Conservation (phyloP, 1,140 invertebrate genomes). For the Dufourea novaeangliae region DNA sequence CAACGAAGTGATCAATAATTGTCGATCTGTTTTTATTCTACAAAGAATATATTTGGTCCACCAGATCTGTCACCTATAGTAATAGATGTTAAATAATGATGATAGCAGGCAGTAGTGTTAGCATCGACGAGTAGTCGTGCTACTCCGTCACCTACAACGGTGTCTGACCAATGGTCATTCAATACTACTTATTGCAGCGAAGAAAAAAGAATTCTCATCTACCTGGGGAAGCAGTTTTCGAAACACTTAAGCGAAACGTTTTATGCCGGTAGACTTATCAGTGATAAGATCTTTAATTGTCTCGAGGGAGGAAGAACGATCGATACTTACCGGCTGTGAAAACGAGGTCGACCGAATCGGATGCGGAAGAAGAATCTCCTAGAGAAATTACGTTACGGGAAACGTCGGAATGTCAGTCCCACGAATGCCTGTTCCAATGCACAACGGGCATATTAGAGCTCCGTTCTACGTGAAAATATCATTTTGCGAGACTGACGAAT, state of each 20-base stretch:
- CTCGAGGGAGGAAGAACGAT: conserved; percentile 22
- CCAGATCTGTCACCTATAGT: too few species aligned
- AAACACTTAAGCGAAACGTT: conserved; percentile 10
- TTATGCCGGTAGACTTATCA: conserved; percentile 7
- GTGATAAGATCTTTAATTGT: conserved; percentile 51
- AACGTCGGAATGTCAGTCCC: conserved; percentile 39
- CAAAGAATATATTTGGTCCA: too few species aligned
- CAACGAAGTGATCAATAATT: too few species aligned
- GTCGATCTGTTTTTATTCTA: too few species aligned
- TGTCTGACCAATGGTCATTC: background rate
- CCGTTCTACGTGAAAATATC: background rate
- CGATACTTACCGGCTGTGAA: conserved; percentile 38
- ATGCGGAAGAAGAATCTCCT: conserved; percentile 29
- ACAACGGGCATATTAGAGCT: conserved; percentile 15
- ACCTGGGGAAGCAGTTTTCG: conserved; percentile 10
- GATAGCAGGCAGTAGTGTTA: too few species aligned
- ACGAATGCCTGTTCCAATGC: conserved; percentile 26
- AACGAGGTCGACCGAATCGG: conserved; percentile 38
- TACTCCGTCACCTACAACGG: background rate
- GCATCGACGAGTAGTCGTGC: background rate
- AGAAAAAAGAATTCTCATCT: background rate
- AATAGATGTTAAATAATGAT: too few species aligned
- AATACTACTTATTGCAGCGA: background rate
- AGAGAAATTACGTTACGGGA: conserved; percentile 49
- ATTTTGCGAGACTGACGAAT: background rate